Conservation (phyloP, 2,797 vertebrate species). For the Pristis pectinata region DNA sequence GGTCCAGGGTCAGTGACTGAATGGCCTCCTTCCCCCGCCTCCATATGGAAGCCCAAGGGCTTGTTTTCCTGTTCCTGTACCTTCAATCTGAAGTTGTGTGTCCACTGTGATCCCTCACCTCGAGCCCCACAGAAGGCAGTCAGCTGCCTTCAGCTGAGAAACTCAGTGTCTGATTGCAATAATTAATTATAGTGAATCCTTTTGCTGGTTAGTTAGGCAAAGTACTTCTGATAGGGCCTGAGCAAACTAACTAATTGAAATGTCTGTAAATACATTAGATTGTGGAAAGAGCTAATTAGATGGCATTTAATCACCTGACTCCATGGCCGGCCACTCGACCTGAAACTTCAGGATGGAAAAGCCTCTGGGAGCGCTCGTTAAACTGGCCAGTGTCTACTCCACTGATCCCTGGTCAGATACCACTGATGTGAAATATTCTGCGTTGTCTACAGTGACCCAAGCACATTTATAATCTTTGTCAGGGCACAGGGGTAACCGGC, state of each 20-base stretch:
- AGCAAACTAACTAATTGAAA: conserved; percentile 49
- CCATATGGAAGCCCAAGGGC: neutral
- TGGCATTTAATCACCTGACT: conserved; percentile 47
- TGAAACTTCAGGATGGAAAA: neutral
- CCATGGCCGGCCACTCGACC: neutral
- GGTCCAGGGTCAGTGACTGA: neutral
- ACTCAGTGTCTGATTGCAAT: too few relatives aligned
- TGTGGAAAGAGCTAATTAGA: conserved; percentile 48
- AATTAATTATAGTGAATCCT: neutral
- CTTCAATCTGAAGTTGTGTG: neutral
- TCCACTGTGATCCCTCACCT: neutral
- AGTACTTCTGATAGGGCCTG: conserved; percentile 47
- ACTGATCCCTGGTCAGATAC: neutral
- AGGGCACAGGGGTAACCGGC: too few relatives aligned
- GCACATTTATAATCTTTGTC: neutral
- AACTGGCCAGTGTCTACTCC: neutral
- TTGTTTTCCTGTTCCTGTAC: too few relatives aligned
- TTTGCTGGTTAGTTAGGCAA: conserved; percentile 48
- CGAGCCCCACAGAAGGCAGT: neutral
- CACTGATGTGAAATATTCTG: neutral
- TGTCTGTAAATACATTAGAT: conserved; percentile 49
- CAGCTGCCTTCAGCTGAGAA: neutral
- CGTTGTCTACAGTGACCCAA: too few relatives aligned
- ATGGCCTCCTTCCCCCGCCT: neutral
- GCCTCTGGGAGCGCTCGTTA: neutral